Evolutionary conservation across 2,797 vertebrate genomes (phyloP).

Genomic region (Sarcophilus harrisii): DNA sequence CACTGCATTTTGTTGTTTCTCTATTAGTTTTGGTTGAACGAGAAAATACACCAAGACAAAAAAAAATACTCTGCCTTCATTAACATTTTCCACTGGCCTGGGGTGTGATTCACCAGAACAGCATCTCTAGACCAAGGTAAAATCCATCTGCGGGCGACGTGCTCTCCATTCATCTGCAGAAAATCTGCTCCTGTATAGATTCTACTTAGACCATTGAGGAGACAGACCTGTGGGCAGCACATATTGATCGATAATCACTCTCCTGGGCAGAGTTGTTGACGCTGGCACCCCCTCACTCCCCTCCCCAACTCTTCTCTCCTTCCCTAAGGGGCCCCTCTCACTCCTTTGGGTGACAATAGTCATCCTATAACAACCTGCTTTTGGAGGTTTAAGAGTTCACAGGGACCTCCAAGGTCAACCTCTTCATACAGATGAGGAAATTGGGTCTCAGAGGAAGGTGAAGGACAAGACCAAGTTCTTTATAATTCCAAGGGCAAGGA

Average conservation of each 20-base stretch:
- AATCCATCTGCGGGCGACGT: neutral
- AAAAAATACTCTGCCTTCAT: neutral
- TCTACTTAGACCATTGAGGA: neutral
- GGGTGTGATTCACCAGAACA: neutral
- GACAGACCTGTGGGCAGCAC: neutral
- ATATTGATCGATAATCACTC: neutral
- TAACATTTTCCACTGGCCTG: neutral
- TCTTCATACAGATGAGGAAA: conserved; percentile 12
- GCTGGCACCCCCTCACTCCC: conserved; percentile 2
- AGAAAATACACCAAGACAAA: neutral
- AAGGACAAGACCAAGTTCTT: neutral
- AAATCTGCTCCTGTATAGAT: neutral
- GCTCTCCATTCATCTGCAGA: neutral
- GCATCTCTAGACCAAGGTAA: neutral
- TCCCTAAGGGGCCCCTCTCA: neutral
- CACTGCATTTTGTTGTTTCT: neutral
- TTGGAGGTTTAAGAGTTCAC: neutral
- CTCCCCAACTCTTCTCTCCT: neutral
- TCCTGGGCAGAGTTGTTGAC: neutral
- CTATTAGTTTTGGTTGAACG: neutral
- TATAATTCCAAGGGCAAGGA: neutral
- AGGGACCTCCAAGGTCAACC: neutral
- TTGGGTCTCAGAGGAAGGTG: neutral
- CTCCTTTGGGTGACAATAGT: neutral
- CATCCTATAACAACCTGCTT: neutral